Evolutionary conservation across 2,113 vertebrate species (phyloP).

Genomic region (Cranoglanis bouderius): DNA sequence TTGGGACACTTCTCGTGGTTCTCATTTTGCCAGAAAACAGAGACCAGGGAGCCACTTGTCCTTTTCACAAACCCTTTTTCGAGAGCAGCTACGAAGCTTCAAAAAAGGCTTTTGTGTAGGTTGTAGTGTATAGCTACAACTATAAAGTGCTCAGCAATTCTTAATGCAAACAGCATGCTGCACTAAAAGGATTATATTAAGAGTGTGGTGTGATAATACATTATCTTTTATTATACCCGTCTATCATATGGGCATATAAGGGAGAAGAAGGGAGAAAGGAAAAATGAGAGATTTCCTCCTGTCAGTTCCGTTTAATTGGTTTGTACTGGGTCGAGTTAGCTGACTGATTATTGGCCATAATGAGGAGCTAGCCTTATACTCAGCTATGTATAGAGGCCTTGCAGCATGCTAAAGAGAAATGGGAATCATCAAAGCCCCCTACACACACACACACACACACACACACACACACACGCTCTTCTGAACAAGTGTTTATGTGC

Average conservation of each 20-base stretch:
- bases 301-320: neutral
- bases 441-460: neutral
- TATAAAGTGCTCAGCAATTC: slow-evolving; percentile 5
- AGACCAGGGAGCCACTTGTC: slow-evolving; percentile 6
- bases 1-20: slow-evolving; percentile 40
- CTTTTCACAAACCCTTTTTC: neutral
- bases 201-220: slow-evolving; percentile 21
- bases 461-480: neutral
- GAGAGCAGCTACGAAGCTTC: neutral
- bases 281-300: neutral
- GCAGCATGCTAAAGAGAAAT: slow-evolving; percentile 19
- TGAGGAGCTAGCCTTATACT: slow-evolving; percentile 3
- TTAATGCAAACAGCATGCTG: slow-evolving; percentile 23
- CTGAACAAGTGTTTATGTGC: neutral
- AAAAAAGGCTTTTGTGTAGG: neutral
- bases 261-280: neutral
- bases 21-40: slow-evolving; percentile 36
- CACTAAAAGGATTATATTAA: slow-evolving; percentile 27
- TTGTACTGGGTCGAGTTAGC: neutral
- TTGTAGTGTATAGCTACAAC: neutral
- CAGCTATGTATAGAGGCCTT: neutral
- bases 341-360: slow-evolving; percentile 21
- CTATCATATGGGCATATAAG: neutral
- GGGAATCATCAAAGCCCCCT: neutral
- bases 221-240: slow-evolving; percentile 17